Evolutionary conservation across 64 coral and sea anemone genomes (phyloP).

Genomic region (Stichodactyla helianthus): DNA sequence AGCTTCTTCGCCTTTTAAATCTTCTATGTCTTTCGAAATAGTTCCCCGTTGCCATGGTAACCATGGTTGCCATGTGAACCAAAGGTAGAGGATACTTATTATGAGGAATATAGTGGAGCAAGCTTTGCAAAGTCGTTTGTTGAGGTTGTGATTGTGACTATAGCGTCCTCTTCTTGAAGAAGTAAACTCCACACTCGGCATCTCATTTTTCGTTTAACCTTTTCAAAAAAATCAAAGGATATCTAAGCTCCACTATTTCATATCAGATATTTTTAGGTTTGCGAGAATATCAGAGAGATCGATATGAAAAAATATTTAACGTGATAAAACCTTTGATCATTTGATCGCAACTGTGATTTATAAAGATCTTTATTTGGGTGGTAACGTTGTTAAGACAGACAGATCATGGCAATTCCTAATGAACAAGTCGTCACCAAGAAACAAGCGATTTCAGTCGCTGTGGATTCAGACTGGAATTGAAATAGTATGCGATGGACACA

Average conservation of each 20-base stretch:
- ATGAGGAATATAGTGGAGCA: neutral
- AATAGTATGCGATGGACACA: no score
- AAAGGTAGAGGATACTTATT: neutral
- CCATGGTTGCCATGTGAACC: neutral
- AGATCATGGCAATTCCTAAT: no score
- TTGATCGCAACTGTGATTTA: no score
- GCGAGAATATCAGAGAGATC: no score
- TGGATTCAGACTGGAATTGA: no score
- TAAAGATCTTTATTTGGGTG: no score
- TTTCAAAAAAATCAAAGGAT: neutral
- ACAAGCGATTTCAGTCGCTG: no score
- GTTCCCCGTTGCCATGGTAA: neutral
- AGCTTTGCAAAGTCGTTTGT: neutral
- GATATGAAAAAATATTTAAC: no score
- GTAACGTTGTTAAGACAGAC: no score
- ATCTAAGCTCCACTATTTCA: no score
- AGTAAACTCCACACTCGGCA: neutral
- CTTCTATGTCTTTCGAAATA: neutral
- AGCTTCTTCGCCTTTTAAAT: neutral
- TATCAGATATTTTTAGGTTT: neutral
- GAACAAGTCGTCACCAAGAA: no score
- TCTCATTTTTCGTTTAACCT: neutral
- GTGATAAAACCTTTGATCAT: no score
- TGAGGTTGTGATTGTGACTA: neutral
- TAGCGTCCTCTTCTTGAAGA: neutral